Evolutionary conservation across 2,113 vertebrate genomes (phyloP), one percentile per base, ranked within the genome.

Genomic region (Elephas maximus): DNA sequence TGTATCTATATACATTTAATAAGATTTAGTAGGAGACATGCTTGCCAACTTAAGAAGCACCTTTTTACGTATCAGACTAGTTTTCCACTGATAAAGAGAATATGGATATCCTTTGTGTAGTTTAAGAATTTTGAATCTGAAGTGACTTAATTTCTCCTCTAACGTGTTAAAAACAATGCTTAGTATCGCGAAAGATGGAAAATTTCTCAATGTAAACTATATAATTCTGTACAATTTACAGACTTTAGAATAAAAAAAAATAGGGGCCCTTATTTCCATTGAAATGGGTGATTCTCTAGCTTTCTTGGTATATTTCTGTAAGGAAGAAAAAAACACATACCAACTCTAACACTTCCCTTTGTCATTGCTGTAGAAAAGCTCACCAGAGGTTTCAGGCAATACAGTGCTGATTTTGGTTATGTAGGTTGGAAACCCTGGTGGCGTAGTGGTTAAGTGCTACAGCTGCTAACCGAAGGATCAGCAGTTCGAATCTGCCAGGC

Each of bases 61-160:
- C 5, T 92, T 95, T 92, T 81, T 85, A 24, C 65, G 18, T 82
- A n/a, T 86, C 84, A 71, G 26, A 69, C 53, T 77, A n/a, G 8
- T 71, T 97, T 97, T 87, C 41, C 14, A 41, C 73, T 94, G 89
- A 95, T 77, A 37, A 93, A 94, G 17, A 90, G 14, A 94, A 57
- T 81, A 33, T 88, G 53, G 28, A 74, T 23, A 67, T 67, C 67
- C 91, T 86, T 77, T 65, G 12, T 37, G 24, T 87, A 79, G 2
- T 85, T 93, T 51, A n/a, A 95, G 12, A 41, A 51, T 93, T 94
- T 90, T 53, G 45, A 20, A 44, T 91, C 60, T 85, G 24, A 57
- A 74, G 6, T 86, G 20, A 93, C 95, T 95, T 93, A 57, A 78
- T 96, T 89, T 78, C 17, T 85, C 10, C 6, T 0, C 5, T 45